Base-by-base conservation (phyloP, 2,113 vertebrate species). In the Megaleporinus macrocephalus region DNA sequence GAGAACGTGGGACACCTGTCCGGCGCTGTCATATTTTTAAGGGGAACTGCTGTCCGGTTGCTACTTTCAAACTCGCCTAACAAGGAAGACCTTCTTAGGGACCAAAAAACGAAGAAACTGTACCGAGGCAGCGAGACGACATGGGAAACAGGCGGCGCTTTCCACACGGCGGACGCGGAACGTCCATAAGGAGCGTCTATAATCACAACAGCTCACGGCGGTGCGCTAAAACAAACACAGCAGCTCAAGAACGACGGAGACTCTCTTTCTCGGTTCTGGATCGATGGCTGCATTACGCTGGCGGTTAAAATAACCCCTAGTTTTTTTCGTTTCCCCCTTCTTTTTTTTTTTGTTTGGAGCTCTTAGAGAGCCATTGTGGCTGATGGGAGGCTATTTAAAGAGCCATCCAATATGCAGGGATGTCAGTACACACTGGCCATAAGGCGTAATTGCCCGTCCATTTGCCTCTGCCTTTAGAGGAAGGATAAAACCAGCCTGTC, bases 381-480 rank as follows among this genome's bases (percentile, higher is more conserved):
- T 92, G 93, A 93, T 93, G 92, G 89, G 76, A 88, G 90, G 89
- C 91, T 93, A 92, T 94, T 95, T 94, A 94, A 93, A 93, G 91
- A 91, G 90, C 91, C 90, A 93, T 93, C 91, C 93, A 94, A 92
- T 92, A 94, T 92, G 92, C 93, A 93, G 92, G 89, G 89, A 92
- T 94, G 93, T 94, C 93, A 94, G 91, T 89, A 91, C 90, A 91
- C 93, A 93, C 91, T 91, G 92, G 88, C 92, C 90, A 90, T 92
- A 93, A 92, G 91, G 57, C 57, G 92, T 94, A 93, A 94, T 94
- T 94, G 93, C 92, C 88, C 88, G 83, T 92, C 93, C 92, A 94
- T 95, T 93, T 94, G 91, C 85, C 79, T 86, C 86, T 90, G 89
- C 87, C 88, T 88, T 88, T 87, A 90, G 91, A 91, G 89, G 86